A percentile compares a stretch with the other conserved stretches of the same genome.
phyloP scores from a whole-genome alignment of 2,797 vertebrate genomes.

The Podarcis siculus region DNA sequence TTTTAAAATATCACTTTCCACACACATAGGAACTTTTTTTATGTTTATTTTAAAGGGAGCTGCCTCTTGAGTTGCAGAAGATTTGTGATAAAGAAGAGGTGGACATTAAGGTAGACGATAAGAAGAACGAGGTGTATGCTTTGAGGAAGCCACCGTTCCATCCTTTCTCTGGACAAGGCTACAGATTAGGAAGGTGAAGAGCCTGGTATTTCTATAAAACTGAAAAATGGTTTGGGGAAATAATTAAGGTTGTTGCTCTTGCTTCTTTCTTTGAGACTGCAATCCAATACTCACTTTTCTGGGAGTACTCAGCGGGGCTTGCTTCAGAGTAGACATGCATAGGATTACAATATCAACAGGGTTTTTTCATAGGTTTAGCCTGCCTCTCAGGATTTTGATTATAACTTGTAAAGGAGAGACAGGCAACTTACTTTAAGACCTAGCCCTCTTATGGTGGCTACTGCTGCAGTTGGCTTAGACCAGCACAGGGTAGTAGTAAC shows the following conservation, averaged over 20 bases:
- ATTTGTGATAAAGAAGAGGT: conserved; percentile 90
- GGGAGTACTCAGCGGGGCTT: background rate
- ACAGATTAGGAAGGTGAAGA: conserved; percentile 91
- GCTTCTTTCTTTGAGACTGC: background rate
- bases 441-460: background rate
- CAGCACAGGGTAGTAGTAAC: too few relatives aligned
- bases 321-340: background rate
- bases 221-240: background rate
- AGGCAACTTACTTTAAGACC: background rate
- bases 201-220: background rate
- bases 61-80: conserved; percentile 88
- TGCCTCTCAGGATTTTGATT: background rate
- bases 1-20: background rate
- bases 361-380: background rate
- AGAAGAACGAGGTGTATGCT: conserved; percentile 87
- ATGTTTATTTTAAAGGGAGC: conserved; percentile 80
- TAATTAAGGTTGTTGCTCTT: background rate
- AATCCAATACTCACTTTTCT: background rate
- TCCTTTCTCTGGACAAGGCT: conserved; percentile 91
- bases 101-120: conserved; percentile 92
- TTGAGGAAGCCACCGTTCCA: conserved; percentile 87
- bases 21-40: background rate
- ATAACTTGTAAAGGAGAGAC: background rate
- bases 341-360: background rate
- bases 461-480: background rate